phyloP scores from a whole-genome alignment of 2,797 vertebrate genomes.

The Labeo calbasu region DNA sequence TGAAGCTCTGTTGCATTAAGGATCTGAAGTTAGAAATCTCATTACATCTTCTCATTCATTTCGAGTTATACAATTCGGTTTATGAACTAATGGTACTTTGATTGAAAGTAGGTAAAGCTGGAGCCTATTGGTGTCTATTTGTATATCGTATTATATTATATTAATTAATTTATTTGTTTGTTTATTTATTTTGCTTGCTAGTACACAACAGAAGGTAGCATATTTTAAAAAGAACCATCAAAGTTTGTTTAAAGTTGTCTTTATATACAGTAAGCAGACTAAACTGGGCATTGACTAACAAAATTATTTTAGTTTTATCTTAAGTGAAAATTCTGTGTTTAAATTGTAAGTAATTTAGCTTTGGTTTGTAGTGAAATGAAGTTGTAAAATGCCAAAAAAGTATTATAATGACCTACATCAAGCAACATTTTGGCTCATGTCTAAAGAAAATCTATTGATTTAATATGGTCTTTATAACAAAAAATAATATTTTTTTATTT shows the following conservation, averaged over 20 bases:
- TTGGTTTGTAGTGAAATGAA: not conserved
- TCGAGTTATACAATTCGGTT: not conserved
- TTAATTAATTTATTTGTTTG: no score
- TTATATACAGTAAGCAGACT: not conserved
- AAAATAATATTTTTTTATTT: no score
- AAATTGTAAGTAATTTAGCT: not conserved
- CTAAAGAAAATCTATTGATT: no score
- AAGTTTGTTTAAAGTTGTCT: not conserved
- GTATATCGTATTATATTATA: not conserved
- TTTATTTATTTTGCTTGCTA: not conserved
- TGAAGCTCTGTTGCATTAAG: slow-evolving; percentile 9
- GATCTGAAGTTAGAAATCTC: slow-evolving; percentile 14
- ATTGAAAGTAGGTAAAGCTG: not conserved
- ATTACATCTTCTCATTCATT: not conserved
- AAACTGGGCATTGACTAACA: not conserved
- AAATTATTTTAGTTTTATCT: not conserved
- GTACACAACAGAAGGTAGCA: not conserved
- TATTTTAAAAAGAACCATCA: not conserved
- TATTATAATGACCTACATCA: no score
- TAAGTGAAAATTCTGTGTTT: no score
- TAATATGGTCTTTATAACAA: no score
- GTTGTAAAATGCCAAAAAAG: no score
- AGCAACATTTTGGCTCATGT: no score
- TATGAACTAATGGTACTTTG: not conserved
- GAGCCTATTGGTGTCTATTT: not conserved